Percentiles rank a stretch among this genome's conserved stretches.
These are phyloP conservation scores for Euphydryas editha DNA, from an alignment of 2,888 invertebrate species.

Conservation along the genomic window DNA sequence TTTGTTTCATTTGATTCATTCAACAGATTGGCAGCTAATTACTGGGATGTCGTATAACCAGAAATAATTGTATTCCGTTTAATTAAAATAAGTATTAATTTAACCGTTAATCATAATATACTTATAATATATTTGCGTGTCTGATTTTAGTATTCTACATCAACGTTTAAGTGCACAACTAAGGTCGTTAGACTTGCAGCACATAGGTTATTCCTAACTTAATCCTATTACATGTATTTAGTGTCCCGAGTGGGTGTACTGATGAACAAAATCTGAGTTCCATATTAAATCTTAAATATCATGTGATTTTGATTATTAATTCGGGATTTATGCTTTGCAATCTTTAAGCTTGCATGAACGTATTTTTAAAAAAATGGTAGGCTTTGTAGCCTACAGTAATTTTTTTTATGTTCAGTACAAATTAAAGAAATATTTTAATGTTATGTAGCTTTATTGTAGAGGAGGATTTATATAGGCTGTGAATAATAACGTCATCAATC, in stretches of 20 bases:
- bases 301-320: neutral
- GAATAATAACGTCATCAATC: no score
- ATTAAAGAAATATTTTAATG: neutral
- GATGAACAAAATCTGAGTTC: slow-evolving; percentile 7
- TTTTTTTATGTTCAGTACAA: neutral
- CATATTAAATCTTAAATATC: neutral
- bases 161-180: slow-evolving; percentile 23
- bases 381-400: neutral
- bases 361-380: neutral
- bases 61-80: neutral
- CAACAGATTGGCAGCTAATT: neutral
- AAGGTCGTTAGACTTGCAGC: slow-evolving; percentile 22
- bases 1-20: no score
- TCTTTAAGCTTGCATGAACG: neutral
- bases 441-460: no score
- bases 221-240: slow-evolving; percentile 32
- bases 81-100: neutral
- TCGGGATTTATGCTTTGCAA: neutral
- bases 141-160: slow-evolving; percentile 15
- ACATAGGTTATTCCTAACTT: slow-evolving; percentile 25
- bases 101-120: neutral
- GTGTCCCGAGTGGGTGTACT: slow-evolving; percentile 5
- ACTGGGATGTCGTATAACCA: no score
- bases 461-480: no score
- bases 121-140: neutral